phyloP scores from a whole-genome alignment of 2,797 vertebrate species.

The Sebastes kiyomatsui region DNA sequence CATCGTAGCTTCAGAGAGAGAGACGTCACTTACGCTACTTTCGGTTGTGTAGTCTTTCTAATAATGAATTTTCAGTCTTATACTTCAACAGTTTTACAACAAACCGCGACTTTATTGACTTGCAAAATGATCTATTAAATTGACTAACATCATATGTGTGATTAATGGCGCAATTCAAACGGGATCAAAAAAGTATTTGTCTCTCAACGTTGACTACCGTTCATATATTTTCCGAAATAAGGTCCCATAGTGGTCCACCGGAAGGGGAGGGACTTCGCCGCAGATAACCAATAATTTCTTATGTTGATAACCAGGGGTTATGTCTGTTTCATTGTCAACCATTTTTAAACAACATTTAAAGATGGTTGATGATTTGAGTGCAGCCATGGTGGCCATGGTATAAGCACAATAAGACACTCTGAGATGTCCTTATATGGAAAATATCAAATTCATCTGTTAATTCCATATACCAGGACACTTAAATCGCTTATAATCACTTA shows the following conservation, averaged over 20 bases:
- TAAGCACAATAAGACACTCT: conserved; percentile 4
- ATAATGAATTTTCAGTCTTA: too few species aligned
- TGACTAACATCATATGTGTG: too few species aligned
- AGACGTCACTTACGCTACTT: too few species aligned
- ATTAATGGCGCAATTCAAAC: too few species aligned
- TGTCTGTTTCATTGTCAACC: neutral
- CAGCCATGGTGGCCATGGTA: neutral
- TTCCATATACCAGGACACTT: neutral
- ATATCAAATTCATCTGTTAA: conserved; percentile 6
- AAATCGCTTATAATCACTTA: neutral
- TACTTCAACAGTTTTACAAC: too few species aligned
- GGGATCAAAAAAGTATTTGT: rapidly evolving
- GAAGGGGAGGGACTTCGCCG: too few species aligned
- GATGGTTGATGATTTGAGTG: neutral
- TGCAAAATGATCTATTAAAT: too few species aligned
- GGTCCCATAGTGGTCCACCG: too few species aligned
- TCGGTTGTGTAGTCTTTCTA: too few species aligned
- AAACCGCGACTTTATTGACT: rapidly evolving
- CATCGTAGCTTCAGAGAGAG: too few species aligned
- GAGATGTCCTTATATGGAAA: conserved; percentile 9
- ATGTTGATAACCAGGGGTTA: neutral
- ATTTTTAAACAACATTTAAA: neutral
- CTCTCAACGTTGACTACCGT: too few species aligned
- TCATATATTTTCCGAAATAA: too few species aligned
- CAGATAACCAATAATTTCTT: neutral